Evolutionary conservation across 2,113 vertebrate genomes (phyloP).

Genomic region (Girardinichthys multiradiatus): DNA sequence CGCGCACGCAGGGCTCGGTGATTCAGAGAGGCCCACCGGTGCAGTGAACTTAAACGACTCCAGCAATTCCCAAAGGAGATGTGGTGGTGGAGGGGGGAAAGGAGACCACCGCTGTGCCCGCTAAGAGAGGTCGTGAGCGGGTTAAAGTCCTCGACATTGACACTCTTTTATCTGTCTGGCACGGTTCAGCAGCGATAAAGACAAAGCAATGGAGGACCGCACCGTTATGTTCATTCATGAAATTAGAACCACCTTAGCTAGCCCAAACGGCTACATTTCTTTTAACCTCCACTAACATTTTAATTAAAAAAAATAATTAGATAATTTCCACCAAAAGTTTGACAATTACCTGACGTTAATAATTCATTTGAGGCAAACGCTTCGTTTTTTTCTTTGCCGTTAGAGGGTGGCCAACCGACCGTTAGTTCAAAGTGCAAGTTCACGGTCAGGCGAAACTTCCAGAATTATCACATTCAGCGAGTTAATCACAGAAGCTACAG

Average conservation of each 20-base stretch:
- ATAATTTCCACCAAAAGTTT: not conserved
- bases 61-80: conserved; percentile 46
- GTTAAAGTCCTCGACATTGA: conserved; percentile 45
- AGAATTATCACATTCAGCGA: not conserved
- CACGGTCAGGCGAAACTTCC: not conserved
- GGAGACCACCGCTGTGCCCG: conserved; percentile 55
- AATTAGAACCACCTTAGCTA: not conserved
- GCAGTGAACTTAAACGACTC: conserved; percentile 68
- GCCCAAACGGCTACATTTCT: not conserved
- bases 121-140: conserved; percentile 58
- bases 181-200: conserved; percentile 28
- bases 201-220: conserved; percentile 23
- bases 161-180: conserved; percentile 61
- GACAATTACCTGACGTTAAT: no score
- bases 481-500: not conserved
- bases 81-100: conserved; percentile 22
- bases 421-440: not conserved
- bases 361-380: no score
- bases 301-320: no score
- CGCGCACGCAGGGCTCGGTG: conserved; percentile 74
- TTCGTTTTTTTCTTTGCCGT: no score
- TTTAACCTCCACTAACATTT: not conserved
- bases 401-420: no score
- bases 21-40: conserved; percentile 76
- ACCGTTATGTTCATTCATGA: not conserved